Conservation (phyloP, 1,140 invertebrate species). For the Drosophila ficusphila region DNA sequence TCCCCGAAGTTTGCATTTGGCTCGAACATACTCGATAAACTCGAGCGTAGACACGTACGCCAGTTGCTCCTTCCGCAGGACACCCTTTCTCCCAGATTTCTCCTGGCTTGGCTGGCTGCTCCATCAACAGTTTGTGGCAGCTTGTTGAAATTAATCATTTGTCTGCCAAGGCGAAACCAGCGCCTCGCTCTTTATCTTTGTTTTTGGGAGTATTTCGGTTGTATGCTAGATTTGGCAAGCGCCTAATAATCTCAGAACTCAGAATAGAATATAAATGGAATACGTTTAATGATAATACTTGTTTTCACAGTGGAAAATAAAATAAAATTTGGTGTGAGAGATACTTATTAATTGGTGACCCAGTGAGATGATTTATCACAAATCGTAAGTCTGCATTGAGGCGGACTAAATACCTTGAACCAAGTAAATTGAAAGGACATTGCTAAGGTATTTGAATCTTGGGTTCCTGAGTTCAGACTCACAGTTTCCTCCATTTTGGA, state of each 20-base stretch:
- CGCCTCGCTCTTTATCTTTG: neutral
- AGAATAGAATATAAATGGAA: too few relatives aligned
- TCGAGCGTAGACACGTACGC: constrained; percentile 50
- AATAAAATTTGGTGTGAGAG: too few relatives aligned
- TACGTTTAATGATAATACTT: too few relatives aligned
- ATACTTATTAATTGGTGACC: too few relatives aligned
- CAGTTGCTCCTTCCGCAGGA: constrained; percentile 4
- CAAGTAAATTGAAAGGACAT: too few relatives aligned
- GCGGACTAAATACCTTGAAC: too few relatives aligned
- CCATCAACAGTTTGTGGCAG: constrained; percentile 72
- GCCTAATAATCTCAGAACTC: too few relatives aligned
- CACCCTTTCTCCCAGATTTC: constrained; percentile 6
- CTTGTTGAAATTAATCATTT: constrained; percentile 82
- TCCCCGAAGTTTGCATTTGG: constrained; percentile 64
- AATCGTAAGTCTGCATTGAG: too few relatives aligned
- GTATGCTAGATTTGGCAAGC: too few relatives aligned
- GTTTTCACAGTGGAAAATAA: too few relatives aligned
- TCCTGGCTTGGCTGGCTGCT: constrained; percentile 2
- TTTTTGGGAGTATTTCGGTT: neutral
- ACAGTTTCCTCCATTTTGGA: neutral
- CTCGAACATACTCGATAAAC: constrained; percentile 63
- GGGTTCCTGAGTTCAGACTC: neutral
- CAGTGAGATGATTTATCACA: too few relatives aligned
- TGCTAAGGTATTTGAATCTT: constrained; percentile 1
- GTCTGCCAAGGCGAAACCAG: constrained; percentile 59